These are phyloP conservation scores for Rhinopomastus cyanomelas DNA, from an alignment of 2,113 vertebrate genomes.

Conservation along the genomic window DNA sequence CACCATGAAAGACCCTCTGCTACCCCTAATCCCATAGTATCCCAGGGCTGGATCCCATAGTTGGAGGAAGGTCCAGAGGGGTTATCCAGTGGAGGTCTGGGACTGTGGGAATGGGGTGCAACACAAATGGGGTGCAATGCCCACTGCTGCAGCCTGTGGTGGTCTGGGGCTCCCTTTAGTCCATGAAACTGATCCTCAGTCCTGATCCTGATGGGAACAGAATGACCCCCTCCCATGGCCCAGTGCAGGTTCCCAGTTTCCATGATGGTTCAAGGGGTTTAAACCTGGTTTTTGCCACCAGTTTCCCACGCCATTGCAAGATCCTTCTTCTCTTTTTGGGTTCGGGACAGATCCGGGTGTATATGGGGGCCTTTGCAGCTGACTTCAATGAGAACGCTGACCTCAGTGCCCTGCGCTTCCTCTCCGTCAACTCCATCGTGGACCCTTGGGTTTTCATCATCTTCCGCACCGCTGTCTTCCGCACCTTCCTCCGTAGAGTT, in stretches of 20 bases:
- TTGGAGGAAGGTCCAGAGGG: neutral
- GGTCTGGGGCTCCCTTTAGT: neutral
- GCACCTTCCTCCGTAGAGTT: constrained; percentile 63
- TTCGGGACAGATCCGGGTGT: constrained; percentile 72
- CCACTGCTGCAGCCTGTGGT: neutral
- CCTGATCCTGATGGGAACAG: neutral
- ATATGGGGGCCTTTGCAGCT: constrained; percentile 64
- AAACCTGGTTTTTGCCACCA: neutral
- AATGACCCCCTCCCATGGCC: rapidly evolving
- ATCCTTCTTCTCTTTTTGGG: rapidly evolving
- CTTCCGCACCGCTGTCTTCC: constrained; percentile 79
- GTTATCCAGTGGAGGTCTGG: too few species aligned
- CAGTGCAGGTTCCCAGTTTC: neutral
- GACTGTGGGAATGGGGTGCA: too few species aligned
- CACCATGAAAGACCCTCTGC: neutral
- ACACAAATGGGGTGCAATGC: neutral
- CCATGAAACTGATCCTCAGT: neutral
- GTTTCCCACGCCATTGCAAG: neutral
- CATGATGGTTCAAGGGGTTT: rapidly evolving
- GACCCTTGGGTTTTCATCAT: constrained; percentile 86
- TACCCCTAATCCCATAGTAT: rapidly evolving
- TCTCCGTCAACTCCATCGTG: constrained; percentile 80
- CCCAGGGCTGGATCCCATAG: rapidly evolving
- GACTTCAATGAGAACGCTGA: constrained; percentile 61
- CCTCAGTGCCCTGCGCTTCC: constrained; percentile 75